Base-by-base conservation (phyloP, 2,797 vertebrate genomes). In the Tolypeutes matacus region DNA sequence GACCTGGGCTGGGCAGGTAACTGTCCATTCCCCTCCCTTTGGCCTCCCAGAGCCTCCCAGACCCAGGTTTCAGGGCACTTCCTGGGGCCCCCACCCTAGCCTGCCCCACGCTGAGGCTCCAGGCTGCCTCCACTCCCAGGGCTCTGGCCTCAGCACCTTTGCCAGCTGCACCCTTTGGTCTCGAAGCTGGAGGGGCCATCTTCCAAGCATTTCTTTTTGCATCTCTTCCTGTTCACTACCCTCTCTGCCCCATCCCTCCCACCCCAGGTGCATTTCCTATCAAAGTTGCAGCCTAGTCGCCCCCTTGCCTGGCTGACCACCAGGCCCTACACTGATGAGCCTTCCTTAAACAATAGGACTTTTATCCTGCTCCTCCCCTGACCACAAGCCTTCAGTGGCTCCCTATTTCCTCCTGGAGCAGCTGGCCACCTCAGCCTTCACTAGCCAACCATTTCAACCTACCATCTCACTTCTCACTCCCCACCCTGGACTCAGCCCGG, bases 91-190 rank as follows among this genome's bases (percentile, higher is more conserved):
- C 84, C 49, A 29, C 10, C 39, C 58, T 49, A 89, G 65, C 23
- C 14, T 3, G 21, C 21, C 73, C 36, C 18, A 8, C 4, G 89
- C 42, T n/a, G 39, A 2, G n/a, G 34, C 58, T 25, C 49, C n/a
- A 15, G 72, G 7, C 36, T 7, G 51, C 87, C 18, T 49, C 42
- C 13, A 8, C 67, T 31, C 77, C 58, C 34, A 29, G 23, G 70
- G 27, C 0, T 0, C 3, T 17, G 64, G 7, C 3, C 18, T 1
- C 20, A 10, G 14, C 3, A 13, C 64, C 27, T 13, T 20, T 14
- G 72, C 46, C 42, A 18, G 5, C 31, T 17, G 4, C 67, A 77
- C 31, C 46, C 11, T 1, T 34, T 13, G 51, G 23, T 42, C 34
- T 82, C 27, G 8, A 31, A 18, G 42, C 69, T 27, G 0, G 12